Conservation (phyloP, 2,888 invertebrate species). For the Actias luna region DNA sequence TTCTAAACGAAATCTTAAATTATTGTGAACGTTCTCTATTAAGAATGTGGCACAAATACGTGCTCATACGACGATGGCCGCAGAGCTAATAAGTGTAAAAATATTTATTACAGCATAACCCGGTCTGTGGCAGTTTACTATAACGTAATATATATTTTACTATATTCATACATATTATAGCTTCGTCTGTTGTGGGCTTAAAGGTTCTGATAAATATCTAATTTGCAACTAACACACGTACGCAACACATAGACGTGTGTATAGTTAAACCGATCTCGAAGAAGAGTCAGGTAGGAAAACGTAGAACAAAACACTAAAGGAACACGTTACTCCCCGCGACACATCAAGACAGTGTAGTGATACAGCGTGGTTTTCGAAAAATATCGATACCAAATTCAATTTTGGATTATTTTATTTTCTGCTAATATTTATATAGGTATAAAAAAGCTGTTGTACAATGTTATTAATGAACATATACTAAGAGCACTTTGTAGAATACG, state of each 20-base stretch:
- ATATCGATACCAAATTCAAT: conserved; percentile 20
- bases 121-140: too few species aligned
- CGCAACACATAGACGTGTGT: conserved; percentile 29
- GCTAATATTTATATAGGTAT: not conserved
- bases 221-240: conserved; percentile 29
- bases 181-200: conserved; percentile 12
- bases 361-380: conserved; percentile 21
- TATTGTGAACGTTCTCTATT: too few species aligned
- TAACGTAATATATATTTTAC: too few species aligned
- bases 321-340: conserved; percentile 69
- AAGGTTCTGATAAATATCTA: conserved; percentile 30
- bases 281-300: conserved; percentile 58
- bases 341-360: conserved; percentile 57
- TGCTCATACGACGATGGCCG: too few species aligned
- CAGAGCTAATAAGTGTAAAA: too few species aligned
- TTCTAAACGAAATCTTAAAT: too few species aligned
- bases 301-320: conserved; percentile 73
- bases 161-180: too few species aligned
- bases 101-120: too few species aligned
- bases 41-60: too few species aligned
- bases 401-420: not conserved
- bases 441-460: too few species aligned
- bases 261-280: conserved; percentile 51
- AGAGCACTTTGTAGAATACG: too few species aligned
- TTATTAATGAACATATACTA: not conserved